Percentiles rank a stretch among this genome's conserved stretches.
These are phyloP conservation scores for Conus betulinus DNA, from an alignment of 1,140 invertebrate genomes.

Conservation along the genomic window DNA sequence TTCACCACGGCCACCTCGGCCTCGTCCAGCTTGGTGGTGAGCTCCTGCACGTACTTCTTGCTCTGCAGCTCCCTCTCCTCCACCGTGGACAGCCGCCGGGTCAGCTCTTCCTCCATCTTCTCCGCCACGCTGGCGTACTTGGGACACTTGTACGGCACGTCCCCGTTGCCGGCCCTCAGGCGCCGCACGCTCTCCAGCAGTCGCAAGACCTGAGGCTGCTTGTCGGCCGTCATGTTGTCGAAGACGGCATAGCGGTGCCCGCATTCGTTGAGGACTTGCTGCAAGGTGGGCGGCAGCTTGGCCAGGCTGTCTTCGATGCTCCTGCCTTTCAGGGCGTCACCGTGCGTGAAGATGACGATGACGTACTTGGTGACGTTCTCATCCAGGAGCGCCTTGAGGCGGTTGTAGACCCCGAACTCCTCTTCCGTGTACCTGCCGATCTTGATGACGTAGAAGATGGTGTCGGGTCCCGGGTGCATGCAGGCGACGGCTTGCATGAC, in stretches of 20 bases:
- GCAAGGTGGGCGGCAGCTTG: background rate
- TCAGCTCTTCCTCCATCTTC: conserved; percentile 23
- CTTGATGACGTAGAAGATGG: conserved; percentile 36
- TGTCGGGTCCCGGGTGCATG: conserved; percentile 44
- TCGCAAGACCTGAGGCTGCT: background rate
- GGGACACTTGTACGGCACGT: conserved; percentile 10
- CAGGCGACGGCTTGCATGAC: conserved; percentile 41
- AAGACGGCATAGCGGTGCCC: conserved; percentile 14
- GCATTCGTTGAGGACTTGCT: background rate
- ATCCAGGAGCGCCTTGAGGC: conserved; percentile 38
- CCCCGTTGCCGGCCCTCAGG: background rate
- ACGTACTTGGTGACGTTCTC: conserved; percentile 32
- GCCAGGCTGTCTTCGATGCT: background rate
- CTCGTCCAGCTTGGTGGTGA: background rate
- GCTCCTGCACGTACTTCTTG: conserved; percentile 27
- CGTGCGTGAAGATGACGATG: conserved; percentile 35
- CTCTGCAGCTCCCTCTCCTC: conserved; percentile 15
- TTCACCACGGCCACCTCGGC: background rate
- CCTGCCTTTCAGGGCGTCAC: conserved; percentile 1
- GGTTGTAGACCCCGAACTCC: conserved; percentile 38
- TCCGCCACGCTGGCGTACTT: conserved; percentile 19
- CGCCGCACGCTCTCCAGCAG: conserved; percentile 2
- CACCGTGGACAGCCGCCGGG: background rate
- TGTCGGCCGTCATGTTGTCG: conserved; percentile 17
- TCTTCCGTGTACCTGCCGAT: conserved; percentile 41